Conservation (phyloP, 1,140 invertebrate genomes). For the Sitophilus oryzae region DNA sequence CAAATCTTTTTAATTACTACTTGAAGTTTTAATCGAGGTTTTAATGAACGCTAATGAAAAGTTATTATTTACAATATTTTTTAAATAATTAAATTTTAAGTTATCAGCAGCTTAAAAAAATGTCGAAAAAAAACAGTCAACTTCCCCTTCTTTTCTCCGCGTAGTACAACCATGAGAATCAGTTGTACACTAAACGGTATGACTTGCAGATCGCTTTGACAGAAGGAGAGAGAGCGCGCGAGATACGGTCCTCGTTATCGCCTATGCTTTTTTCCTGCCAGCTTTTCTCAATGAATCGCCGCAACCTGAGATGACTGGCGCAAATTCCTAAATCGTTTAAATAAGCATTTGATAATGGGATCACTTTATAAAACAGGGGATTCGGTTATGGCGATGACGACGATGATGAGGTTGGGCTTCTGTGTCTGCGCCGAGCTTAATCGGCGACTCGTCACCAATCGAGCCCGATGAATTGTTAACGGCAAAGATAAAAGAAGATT, state of each 20-base stretch:
- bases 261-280: conserved; percentile 15
- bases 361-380: conserved; percentile 25
- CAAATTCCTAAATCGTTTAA: conserved; percentile 23
- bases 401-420: too few species aligned
- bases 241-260: conserved; percentile 15
- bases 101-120: too few species aligned
- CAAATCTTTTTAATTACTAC: too few species aligned
- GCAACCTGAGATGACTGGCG: conserved; percentile 20
- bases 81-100: too few species aligned
- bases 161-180: too few species aligned
- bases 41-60: too few species aligned
- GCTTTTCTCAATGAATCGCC: conserved; percentile 22
- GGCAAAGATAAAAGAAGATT: background rate
- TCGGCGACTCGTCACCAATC: background rate
- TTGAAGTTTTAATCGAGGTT: too few species aligned
- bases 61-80: too few species aligned
- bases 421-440: background rate
- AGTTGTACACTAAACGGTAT: conserved; percentile 15
- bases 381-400: conserved; percentile 10
- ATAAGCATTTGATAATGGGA: conserved; percentile 27
- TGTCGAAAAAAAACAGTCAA: too few species aligned
- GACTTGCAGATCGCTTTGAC: conserved; percentile 15
- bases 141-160: too few species aligned
- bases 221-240: conserved; percentile 13
- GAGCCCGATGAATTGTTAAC: background rate